Evolutionary conservation across 1,140 invertebrate species (phyloP).

Genomic region (Drosophila lacteicornis): DNA sequence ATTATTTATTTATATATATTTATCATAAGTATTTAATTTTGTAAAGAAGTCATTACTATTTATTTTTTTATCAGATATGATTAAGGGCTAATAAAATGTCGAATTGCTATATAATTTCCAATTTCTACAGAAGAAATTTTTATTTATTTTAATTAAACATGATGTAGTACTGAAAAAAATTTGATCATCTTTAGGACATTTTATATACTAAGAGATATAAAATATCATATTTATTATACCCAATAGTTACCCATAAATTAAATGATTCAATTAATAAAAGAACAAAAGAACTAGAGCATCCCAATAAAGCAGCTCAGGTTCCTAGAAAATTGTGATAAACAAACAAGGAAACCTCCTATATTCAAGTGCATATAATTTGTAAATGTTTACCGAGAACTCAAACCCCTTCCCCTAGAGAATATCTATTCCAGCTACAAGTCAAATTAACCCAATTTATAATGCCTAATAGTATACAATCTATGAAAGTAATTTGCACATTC

Average conservation of each 20-base stretch:
- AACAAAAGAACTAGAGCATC: background rate
- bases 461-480: slow-evolving; percentile 23
- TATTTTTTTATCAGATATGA: too few species aligned
- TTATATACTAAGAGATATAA: too few species aligned
- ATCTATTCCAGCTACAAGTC: background rate
- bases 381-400: slow-evolving; percentile 1
- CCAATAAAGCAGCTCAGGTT: slow-evolving; percentile 3
- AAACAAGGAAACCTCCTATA: slow-evolving; percentile 4
- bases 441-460: slow-evolving; percentile 19
- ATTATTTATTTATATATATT: background rate
- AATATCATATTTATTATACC: too few species aligned
- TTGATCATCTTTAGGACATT: too few species aligned
- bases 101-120: too few species aligned
- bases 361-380: background rate
- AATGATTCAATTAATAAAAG: background rate
- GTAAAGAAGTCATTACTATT: too few species aligned
- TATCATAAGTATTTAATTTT: background rate
- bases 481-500: slow-evolving; percentile 6
- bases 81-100: too few species aligned
- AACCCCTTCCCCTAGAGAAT: background rate
- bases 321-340: slow-evolving; percentile 4
- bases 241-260: background rate
- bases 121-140: too few species aligned
- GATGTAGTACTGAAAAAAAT: too few species aligned
- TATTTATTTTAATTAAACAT: too few species aligned